Base-by-base conservation (phyloP, 2,797 vertebrate genomes). In the Salarias fasciatus region DNA sequence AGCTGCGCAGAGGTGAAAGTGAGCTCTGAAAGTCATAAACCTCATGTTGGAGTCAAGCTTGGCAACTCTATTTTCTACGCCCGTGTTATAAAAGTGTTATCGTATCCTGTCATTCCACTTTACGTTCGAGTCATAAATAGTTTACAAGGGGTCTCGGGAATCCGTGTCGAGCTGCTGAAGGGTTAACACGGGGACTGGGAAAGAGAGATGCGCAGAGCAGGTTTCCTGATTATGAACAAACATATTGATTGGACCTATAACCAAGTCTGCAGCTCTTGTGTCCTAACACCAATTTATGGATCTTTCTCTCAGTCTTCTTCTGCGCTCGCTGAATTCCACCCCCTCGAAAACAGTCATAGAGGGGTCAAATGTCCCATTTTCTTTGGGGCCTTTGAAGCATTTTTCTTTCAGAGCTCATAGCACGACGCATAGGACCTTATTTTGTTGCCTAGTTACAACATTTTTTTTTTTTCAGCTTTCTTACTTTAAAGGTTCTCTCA, bases 371-470 rank as follows among this genome's bases (percentile, higher is more conserved):
- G 2, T 62, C 37, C 42, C 40, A 43, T 54, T 71, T 71, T 77
- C 47, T 71, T 61, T 36, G 9, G 18, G 24, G 51, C 24, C 41
- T 66, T 80, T 73, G 30, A 79, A 70, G 41, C 60, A 44, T 62
- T 66, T 79, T 58, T 33, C 53, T 55, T 63, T 50, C 35, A 15
- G 11, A 60, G 53, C 59, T 45, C 53, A 63, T 43, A 71, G 51
- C 55, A 51, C 11, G 5, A 79, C 56, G 31, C 28, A 63, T 2
- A 12, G 1, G 59, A 45, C 8, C 40, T 67, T 50, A 31, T 74
- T 85, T 77, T 81, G 85, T 89, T 91, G 83, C 83, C 73, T 82
- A 50, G 81, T 73, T 84, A 83, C 79, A 59, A 46, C 35, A 48
- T 63, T 57, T 57, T n/a, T n/a, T n/a, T n/a, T n/a, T n/a, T n/a